A percentile compares a stretch with the other conserved stretches of the same genome.
These are phyloP conservation scores for Sylvietta virens DNA, from an alignment of 2,113 vertebrate genomes.

Conservation along the genomic window DNA sequence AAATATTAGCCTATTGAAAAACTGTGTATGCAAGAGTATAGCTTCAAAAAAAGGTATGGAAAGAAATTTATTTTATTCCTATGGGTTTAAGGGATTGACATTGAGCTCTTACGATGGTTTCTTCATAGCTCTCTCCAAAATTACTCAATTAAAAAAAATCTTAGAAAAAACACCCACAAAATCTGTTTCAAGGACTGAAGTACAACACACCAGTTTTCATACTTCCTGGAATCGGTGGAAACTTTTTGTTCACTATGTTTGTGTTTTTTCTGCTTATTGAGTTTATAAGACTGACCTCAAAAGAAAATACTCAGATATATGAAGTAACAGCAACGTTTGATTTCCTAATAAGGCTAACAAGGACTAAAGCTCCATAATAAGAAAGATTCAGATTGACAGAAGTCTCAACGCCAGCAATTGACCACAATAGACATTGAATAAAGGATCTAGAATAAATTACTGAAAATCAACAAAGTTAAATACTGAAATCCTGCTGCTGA, in stretches of 20 bases:
- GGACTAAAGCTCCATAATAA: neutral
- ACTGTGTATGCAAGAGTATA: neutral
- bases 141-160: neutral
- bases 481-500: neutral
- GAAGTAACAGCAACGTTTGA: neutral
- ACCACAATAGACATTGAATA: neutral
- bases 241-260: neutral
- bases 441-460: neutral
- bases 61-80: neutral
- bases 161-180: neutral
- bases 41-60: neutral
- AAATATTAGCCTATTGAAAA: neutral
- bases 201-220: neutral
- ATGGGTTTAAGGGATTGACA: neutral
- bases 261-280: neutral
- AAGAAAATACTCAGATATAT: neutral
- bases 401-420: neutral
- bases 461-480: neutral
- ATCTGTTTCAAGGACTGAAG: neutral
- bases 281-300: neutral
- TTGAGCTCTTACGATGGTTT: neutral
- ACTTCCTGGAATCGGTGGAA: neutral
- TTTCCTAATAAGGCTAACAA: neutral
- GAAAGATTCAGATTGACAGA: neutral
- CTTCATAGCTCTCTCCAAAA: neutral